Conservation (phyloP, 2,113 vertebrate genomes). For the Proterorhinus semilunaris region DNA sequence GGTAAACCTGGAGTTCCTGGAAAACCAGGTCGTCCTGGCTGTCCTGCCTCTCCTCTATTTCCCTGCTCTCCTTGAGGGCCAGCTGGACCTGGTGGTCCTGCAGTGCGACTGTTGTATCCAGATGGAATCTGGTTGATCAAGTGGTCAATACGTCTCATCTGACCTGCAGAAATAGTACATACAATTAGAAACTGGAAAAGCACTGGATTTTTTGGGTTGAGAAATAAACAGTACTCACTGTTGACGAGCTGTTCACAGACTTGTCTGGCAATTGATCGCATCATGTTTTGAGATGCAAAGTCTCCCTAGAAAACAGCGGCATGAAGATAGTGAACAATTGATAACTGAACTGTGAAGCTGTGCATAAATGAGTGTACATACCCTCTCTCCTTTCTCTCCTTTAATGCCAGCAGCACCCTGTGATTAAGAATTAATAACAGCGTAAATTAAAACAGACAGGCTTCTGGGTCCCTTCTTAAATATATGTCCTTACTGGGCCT, state of each 20-base stretch:
- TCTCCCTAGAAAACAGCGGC: constrained; percentile 84
- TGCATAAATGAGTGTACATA: constrained; percentile 69
- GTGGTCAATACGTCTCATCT: constrained; percentile 93
- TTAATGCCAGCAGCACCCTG: constrained; percentile 88
- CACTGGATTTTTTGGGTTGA: background rate
- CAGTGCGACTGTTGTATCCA: constrained; percentile 87
- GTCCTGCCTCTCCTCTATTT: constrained; percentile 87
- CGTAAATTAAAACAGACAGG: background rate
- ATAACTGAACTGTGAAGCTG: background rate
- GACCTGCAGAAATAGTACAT: constrained; percentile 74
- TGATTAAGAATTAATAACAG: constrained; percentile 32
- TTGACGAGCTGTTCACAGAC: constrained; percentile 97
- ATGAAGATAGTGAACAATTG: constrained; percentile 12
- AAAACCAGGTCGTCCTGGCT: constrained; percentile 87
- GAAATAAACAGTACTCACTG: constrained; percentile 73
- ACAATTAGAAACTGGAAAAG: background rate
- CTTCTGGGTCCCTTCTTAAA: background rate
- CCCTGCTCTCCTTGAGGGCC: constrained; percentile 87
- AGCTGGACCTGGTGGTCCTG: constrained; percentile 88
- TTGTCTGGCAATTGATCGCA: constrained; percentile 98
- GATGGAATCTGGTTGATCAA: constrained; percentile 98
- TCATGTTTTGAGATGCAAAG: constrained; percentile 95
- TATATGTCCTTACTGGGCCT: constrained; percentile 79
- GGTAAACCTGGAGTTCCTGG: constrained; percentile 88
- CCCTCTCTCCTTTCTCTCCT: constrained; percentile 96